These are phyloP conservation scores for Lagocephalus sceleratus DNA, from an alignment of 2,797 vertebrate species.

Conservation along the genomic window DNA sequence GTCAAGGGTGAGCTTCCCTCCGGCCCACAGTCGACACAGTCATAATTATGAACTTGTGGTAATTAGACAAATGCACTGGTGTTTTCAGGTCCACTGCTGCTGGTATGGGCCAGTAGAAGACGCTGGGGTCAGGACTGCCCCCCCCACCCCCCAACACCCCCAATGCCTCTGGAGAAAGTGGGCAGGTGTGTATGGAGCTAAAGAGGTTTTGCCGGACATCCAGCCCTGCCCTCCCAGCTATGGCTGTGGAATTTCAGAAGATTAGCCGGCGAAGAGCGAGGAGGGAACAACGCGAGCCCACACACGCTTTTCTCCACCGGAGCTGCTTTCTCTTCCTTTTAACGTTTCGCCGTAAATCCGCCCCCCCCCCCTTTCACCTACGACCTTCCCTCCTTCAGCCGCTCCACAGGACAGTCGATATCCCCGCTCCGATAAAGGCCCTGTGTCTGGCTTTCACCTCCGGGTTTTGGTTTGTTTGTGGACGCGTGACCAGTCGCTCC, in stretches of 20 bases:
- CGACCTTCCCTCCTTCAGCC: constrained; percentile 10
- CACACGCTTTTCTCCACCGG: constrained; percentile 31
- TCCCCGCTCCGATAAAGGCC: no score
- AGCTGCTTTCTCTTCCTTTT: constrained; percentile 14
- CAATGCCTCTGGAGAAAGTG: constrained; percentile 39
- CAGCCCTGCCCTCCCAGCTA: constrained; percentile 46
- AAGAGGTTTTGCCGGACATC: constrained; percentile 21
- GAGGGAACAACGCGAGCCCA: constrained; percentile 36
- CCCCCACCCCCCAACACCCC: constrained; percentile 23
- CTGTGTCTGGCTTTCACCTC: no score
- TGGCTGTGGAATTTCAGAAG: constrained; percentile 59
- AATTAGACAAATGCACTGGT: no score
- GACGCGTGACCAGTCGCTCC: constrained; percentile 20
- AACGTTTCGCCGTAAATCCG: constrained; percentile 26
- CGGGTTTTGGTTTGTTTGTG: neutral
- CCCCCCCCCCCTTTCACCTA: constrained; percentile 6
- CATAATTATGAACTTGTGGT: no score
- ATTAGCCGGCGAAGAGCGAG: constrained; percentile 30
- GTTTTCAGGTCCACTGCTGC: no score
- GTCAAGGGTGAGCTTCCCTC: no score
- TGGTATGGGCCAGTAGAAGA: no score
- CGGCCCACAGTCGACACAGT: no score
- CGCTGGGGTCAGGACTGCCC: constrained; percentile 21
- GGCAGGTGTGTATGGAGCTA: constrained; percentile 56
- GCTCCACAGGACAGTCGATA: neutral